Percentiles rank a stretch among this genome's conserved stretches.
Conservation (phyloP, 2,888 invertebrate genomes). For the Cerastis leucographa region DNA sequence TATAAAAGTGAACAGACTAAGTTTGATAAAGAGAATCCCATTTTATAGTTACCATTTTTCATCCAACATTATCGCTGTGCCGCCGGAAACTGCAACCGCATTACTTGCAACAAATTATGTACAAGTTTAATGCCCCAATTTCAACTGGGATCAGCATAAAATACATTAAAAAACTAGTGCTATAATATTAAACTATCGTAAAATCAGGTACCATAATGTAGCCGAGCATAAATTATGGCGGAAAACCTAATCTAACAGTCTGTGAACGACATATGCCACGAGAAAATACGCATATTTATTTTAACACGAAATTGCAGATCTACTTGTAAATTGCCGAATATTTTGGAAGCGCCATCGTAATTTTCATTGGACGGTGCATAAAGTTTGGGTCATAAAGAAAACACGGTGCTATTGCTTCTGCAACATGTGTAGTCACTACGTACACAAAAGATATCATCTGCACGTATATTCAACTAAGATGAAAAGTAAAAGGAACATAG, state of each 20-base stretch:
- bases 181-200: constrained; percentile 29
- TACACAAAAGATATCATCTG: neutral
- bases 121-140: constrained; percentile 8
- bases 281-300: constrained; percentile 33
- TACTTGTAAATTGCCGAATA: constrained; percentile 32
- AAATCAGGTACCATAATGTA: constrained; percentile 29
- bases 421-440: constrained; percentile 1
- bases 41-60: neutral
- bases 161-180: constrained; percentile 28
- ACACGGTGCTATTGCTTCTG: neutral
- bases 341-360: constrained; percentile 17
- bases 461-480: neutral
- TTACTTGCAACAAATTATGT: neutral
- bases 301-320: constrained; percentile 26
- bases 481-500: neutral
- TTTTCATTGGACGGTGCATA: constrained; percentile 17
- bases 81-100: neutral
- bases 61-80: neutral
- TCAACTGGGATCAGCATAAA: constrained; percentile 13
- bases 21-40: neutral
- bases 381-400: constrained; percentile 26
- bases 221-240: constrained; percentile 47
- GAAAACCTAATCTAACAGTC: constrained; percentile 35
- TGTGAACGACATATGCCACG: too few relatives aligned
- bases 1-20: neutral